Conservation (phyloP, 2,888 invertebrate species). For the Epiperipatus broadwayi region DNA sequence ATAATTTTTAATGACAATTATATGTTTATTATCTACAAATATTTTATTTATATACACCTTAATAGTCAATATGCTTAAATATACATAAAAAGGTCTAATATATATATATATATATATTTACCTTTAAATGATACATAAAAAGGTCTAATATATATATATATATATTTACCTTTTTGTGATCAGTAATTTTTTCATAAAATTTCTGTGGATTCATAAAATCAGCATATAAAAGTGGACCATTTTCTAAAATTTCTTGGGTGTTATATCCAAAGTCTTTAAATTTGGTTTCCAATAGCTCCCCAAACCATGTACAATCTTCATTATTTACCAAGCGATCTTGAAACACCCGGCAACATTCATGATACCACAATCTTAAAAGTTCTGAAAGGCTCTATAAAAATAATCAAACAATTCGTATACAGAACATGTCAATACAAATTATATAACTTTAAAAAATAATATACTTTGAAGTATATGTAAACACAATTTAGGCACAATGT, state of each 20-base stretch:
- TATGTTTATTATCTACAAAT: no score
- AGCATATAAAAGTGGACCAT: conserved; percentile 41
- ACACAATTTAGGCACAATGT: no score
- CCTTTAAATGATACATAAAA: no score
- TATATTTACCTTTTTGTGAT: conserved; percentile 37
- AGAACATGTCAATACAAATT: no score
- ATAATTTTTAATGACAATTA: no score
- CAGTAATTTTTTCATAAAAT: conserved; percentile 43
- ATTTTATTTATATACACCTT: no score
- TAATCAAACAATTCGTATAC: no score
- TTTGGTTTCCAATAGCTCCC: conserved; percentile 28
- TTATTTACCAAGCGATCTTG: conserved; percentile 30
- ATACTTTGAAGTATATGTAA: no score
- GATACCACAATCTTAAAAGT: conserved; percentile 29
- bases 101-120: no score
- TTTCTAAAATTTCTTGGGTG: conserved; percentile 33
- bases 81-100: no score
- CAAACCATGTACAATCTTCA: conserved; percentile 28
- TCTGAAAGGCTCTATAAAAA: conserved; percentile 22
- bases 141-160: neutral
- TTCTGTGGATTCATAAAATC: conserved; percentile 37
- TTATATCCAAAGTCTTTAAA: conserved; percentile 39
- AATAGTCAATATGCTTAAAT: no score
- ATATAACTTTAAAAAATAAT: no score
- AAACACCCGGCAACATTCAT: conserved; percentile 29